Base-by-base conservation (phyloP, 2,888 invertebrate genomes). In the Malachius bipustulatus region DNA sequence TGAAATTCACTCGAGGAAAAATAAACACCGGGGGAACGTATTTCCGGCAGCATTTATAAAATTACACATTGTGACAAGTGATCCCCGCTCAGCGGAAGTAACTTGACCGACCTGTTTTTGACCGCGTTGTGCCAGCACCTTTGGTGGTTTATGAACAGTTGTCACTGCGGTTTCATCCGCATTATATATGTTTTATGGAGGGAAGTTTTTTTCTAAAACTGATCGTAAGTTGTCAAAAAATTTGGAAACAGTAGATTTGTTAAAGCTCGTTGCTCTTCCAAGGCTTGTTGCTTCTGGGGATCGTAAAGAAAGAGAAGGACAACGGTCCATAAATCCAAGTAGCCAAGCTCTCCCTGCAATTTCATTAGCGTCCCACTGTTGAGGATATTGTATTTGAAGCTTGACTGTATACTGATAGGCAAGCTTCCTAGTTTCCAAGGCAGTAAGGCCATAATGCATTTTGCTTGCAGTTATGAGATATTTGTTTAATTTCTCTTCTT, bases 131-230 rank as follows among this genome's bases (percentile, higher is more conserved):
- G 35, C 35, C 8, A 35, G 30, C 8, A 36, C 36, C 14, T 32
- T 32, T 15, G 36, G 36, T 10, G 31, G 36, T 14, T 36, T 36
- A 32, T 36, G 36, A 12, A 36, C 36, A n/a, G 36, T 31, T 13
- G 31, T 31, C 9, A 31, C 31, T 9, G 10, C 12, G 13, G 35
- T 35, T 16, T 35, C 35, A 4, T 36, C 24, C 6, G 6, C 6
- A n/a, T 19, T 19, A 19, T 19, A 19, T 19, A n/a, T 19, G n/a
- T 19, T 19, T 19, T 19, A 6, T 19, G 24, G 24, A 8, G 24
- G n/a, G 24, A 19, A 19, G 6, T 19, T 19, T 19, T 19, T 19
- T 19, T 19, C 24, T 8, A 19, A 19, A 19, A 19, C n/a, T n/a
- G n/a, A 30, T 6, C 4, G 16, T 14, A 35, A 8, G 12, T 35